These are phyloP conservation scores for Timandra comae DNA, from an alignment of 2,888 invertebrate species.

Conservation along the genomic window DNA sequence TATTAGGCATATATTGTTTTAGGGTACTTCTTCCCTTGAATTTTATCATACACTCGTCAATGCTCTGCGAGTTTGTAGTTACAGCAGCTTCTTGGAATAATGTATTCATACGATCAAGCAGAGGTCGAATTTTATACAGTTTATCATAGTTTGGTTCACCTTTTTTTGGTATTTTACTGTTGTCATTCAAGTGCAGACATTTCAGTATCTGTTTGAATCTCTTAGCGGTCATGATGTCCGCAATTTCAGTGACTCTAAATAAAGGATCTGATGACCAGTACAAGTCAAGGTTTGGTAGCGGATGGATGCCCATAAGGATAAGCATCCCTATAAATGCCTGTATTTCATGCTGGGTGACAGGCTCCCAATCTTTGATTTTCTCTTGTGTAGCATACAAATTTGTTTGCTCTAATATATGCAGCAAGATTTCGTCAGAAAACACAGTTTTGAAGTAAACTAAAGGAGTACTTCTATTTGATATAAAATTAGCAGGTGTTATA, in stretches of 20 bases:
- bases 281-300: constrained; percentile 8
- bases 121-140: constrained; percentile 13
- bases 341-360: constrained; percentile 8
- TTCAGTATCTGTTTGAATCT: constrained; percentile 8
- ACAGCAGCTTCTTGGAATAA: constrained; percentile 7
- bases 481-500: constrained; percentile 8
- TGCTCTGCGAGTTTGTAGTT: constrained; percentile 9
- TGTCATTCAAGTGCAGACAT: constrained; percentile 9
- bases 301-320: constrained; percentile 9
- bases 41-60: constrained; percentile 19
- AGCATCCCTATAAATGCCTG: constrained; percentile 9
- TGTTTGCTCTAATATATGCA: constrained; percentile 8
- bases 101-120: constrained; percentile 9
- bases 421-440: constrained; percentile 8
- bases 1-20: constrained; percentile 21
- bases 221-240: constrained; percentile 7
- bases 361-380: constrained; percentile 7
- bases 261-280: constrained; percentile 12
- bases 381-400: constrained; percentile 10
- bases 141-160: constrained; percentile 9
- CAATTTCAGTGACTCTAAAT: constrained; percentile 9
- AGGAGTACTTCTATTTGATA: constrained; percentile 7
- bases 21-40: constrained; percentile 16
- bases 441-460: constrained; percentile 5
- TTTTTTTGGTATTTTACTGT: constrained; percentile 8